These are phyloP conservation scores for Riptortus pedestris DNA, from an alignment of 1,140 invertebrate genomes.

Conservation along the genomic window DNA sequence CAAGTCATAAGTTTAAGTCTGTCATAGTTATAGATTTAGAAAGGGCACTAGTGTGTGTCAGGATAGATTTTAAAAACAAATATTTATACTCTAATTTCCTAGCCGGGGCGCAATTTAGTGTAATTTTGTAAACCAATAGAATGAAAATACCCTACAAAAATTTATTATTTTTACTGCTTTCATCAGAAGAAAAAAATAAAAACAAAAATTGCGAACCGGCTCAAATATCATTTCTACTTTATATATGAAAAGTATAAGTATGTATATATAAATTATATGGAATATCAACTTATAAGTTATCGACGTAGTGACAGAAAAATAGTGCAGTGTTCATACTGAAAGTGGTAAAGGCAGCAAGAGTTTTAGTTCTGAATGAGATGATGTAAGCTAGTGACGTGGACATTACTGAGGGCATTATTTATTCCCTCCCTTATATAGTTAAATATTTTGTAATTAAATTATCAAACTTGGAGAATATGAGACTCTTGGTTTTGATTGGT, in stretches of 20 bases:
- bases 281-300: slow-evolving; percentile 13
- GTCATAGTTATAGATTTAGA: slow-evolving; percentile 12
- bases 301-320: slow-evolving; percentile 7
- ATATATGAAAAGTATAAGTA: slow-evolving; percentile 20
- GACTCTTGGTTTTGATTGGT: not conserved
- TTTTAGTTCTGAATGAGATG: no score
- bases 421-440: slow-evolving; percentile 2
- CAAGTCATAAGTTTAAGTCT: slow-evolving; percentile 24
- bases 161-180: not conserved
- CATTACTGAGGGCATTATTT: slow-evolving; percentile 3
- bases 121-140: slow-evolving; percentile 8
- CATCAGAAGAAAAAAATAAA: no score
- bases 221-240: not conserved
- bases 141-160: not conserved
- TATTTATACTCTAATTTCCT: slow-evolving; percentile 5
- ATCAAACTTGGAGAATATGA: not conserved
- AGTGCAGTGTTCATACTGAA: slow-evolving; percentile 4
- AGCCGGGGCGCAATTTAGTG: not conserved
- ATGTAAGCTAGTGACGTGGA: not conserved
- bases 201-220: slow-evolving; percentile 7
- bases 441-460: not conserved
- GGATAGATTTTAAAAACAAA: slow-evolving; percentile 3
- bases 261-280: slow-evolving; percentile 18
- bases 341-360: slow-evolving; percentile 8
- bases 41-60: slow-evolving; percentile 2